A percentile compares a stretch with the other conserved stretches of the same genome.
Conservation (phyloP, 2,888 invertebrate genomes). For the Polydrusus cervinus region DNA sequence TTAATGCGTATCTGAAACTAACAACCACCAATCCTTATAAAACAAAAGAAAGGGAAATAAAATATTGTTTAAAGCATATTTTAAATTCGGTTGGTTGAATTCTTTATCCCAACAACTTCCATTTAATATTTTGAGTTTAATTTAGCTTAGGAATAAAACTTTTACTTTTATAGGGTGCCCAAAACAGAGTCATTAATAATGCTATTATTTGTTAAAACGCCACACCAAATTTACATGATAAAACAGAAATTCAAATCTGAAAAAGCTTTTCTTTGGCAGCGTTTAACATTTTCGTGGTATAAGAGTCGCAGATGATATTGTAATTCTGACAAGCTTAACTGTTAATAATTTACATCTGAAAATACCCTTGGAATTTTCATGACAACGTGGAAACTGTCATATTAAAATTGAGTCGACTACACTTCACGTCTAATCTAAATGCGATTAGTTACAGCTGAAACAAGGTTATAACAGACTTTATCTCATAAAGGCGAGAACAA, state of each 20-base stretch:
- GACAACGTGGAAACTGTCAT: conserved; percentile 33
- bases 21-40: neutral
- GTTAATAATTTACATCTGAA: conserved; percentile 38
- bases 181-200: conserved; percentile 48
- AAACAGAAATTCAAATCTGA: conserved; percentile 44
- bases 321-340: conserved; percentile 35
- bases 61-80: neutral
- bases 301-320: conserved; percentile 34
- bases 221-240: conserved; percentile 43
- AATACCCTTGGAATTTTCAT: conserved; percentile 23
- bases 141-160: conserved; percentile 34
- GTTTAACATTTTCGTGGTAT: conserved; percentile 41
- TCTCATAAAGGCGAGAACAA: too few species aligned
- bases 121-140: conserved; percentile 8
- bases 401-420: conserved; percentile 30
- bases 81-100: neutral
- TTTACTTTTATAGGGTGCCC: conserved; percentile 37
- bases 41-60: neutral
- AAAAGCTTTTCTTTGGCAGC: conserved; percentile 45
- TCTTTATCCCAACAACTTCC: neutral
- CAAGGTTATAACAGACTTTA: neutral
- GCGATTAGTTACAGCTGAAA: neutral
- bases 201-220: conserved; percentile 47
- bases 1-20: neutral
- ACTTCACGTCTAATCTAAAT: conserved; percentile 5